Percentiles rank a stretch among this genome's conserved stretches.
These are phyloP conservation scores for Pycnonotus jocosus DNA, from an alignment of 2,113 vertebrate species.

Conservation along the genomic window DNA sequence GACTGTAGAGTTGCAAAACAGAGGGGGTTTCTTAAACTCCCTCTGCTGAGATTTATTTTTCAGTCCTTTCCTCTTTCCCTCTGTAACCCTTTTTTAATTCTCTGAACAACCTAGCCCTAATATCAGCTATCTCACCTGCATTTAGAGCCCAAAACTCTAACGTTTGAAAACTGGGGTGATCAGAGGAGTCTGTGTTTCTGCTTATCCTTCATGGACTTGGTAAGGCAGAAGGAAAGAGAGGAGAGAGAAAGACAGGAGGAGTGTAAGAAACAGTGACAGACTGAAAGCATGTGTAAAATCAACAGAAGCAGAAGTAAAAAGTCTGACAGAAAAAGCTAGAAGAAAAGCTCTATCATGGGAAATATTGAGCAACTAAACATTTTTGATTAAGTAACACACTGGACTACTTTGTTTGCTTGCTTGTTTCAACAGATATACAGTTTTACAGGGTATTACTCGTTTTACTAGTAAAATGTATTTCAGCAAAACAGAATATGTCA, in stretches of 20 bases:
- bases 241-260: background rate
- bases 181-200: background rate
- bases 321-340: background rate
- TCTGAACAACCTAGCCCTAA: background rate
- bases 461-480: background rate
- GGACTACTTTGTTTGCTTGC: background rate
- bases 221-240: background rate
- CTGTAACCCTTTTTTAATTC: background rate
- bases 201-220: background rate
- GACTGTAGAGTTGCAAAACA: background rate
- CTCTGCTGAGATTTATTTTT: background rate
- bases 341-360: rapidly evolving
- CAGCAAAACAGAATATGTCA: background rate
- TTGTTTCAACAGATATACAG: background rate
- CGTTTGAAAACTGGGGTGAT: rapidly evolving
- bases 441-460: background rate
- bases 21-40: background rate
- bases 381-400: background rate
- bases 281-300: background rate
- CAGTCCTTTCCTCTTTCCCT: background rate
- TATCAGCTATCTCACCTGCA: background rate
- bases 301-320: background rate
- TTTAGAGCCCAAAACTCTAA: background rate
- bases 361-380: background rate
- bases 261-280: background rate